Evolutionary conservation across 2,888 invertebrate species (phyloP), one percentile per base, ranked within the genome.

Genomic region (Zygaena filipendulae): DNA sequence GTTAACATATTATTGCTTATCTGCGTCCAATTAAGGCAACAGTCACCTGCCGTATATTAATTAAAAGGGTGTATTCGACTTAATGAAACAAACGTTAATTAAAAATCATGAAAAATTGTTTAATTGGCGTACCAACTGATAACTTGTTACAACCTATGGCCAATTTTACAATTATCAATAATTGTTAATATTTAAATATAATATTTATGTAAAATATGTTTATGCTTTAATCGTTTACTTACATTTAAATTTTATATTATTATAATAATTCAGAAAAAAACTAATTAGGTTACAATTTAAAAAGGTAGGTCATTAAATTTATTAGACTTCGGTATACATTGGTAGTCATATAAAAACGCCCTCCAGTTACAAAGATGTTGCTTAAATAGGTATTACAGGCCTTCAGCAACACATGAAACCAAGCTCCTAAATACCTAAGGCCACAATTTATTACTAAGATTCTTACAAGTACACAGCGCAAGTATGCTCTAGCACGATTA

Each of bases 41-140:
- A n/a, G n/a, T n/a, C n/a, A n/a, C n/a, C n/a, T n/a, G n/a, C n/a
- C n/a, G n/a, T n/a, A n/a, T n/a, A n/a, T n/a, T n/a, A n/a, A n/a
- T n/a, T n/a, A n/a, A n/a, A n/a, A n/a, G n/a, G n/a, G n/a, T n/a
- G n/a, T n/a, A n/a, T n/a, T n/a, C n/a, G n/a, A n/a, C n/a, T n/a
- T n/a, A n/a, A n/a, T n/a, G n/a, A n/a, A n/a, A n/a, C n/a, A n/a
- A n/a, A n/a, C n/a, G n/a, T n/a, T n/a, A 39, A 40, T 58, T 68
- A 77, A 79, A 79, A 79, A 77, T 75, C 67, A 75, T 79, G 75
- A 77, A 79, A 79, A 77, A 79, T 77, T 75, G 77, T 79, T 71
- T 74, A 75, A 77, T 79, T 75, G 75, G 77, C 75, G 72, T 75
- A 68, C 72, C 71, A 75, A 75, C 68, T 63, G 68, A 70, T 68